These are phyloP conservation scores for Aphaenogaster rudis DNA, from an alignment of 1,140 invertebrate genomes.

Conservation along the genomic window DNA sequence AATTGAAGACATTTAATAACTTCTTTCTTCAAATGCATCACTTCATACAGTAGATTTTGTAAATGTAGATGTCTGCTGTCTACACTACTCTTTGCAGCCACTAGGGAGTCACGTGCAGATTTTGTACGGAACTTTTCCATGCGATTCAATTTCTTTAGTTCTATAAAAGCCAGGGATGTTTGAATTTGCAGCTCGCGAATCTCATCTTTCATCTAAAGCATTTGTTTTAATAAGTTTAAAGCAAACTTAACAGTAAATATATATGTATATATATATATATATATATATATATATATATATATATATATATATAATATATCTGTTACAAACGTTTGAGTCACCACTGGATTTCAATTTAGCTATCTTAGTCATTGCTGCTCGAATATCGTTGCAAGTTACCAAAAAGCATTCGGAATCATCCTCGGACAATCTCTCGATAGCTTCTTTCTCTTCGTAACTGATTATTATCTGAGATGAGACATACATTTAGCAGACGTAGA, in stretches of 20 bases:
- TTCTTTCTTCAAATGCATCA: slow-evolving; percentile 97
- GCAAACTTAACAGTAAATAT: neutral
- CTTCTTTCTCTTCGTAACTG: slow-evolving; percentile 92
- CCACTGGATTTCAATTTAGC: slow-evolving; percentile 89
- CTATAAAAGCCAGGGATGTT: slow-evolving; percentile 91
- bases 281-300: neutral
- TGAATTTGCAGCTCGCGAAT: slow-evolving; percentile 90
- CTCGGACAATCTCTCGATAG: slow-evolving; percentile 88
- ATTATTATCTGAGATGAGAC: slow-evolving; percentile 88
- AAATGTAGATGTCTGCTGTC: slow-evolving; percentile 96
- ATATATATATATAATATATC: neutral
- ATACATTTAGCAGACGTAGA: neutral
- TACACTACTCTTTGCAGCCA: slow-evolving; percentile 94
- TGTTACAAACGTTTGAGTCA: slow-evolving; percentile 85
- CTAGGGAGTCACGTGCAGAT: slow-evolving; percentile 92
- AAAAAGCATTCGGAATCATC: slow-evolving; percentile 91
- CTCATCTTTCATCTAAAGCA: slow-evolving; percentile 88
- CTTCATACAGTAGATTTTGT: slow-evolving; percentile 98
- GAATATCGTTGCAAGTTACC: slow-evolving; percentile 90
- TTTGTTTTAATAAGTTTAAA: slow-evolving; percentile 15
- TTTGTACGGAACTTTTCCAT: slow-evolving; percentile 95
- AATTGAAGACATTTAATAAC: slow-evolving; percentile 97
- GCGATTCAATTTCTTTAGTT: slow-evolving; percentile 96
- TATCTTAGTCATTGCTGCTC: slow-evolving; percentile 89
- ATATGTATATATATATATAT: too few relatives aligned